These are phyloP conservation scores for Rhamnusium bicolor DNA, from an alignment of 2,888 invertebrate genomes.

Conservation along the genomic window DNA sequence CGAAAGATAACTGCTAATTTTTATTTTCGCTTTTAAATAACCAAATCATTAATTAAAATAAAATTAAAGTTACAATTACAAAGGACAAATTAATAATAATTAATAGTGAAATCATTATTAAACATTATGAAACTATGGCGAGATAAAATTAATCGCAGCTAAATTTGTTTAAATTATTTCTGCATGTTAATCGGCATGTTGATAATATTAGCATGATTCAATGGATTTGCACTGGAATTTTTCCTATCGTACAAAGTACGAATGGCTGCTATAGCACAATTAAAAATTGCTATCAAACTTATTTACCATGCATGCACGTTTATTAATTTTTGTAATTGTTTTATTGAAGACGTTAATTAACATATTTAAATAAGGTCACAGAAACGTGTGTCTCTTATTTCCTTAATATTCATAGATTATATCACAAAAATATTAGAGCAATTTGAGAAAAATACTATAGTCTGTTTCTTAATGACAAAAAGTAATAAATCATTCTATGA, in stretches of 20 bases:
- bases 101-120: not conserved
- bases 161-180: slow-evolving; percentile 2
- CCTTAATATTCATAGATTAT: too few relatives aligned
- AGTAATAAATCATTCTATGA: too few relatives aligned
- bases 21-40: too few relatives aligned
- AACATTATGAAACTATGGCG: not conserved
- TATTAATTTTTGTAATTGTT: not conserved
- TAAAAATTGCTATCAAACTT: not conserved
- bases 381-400: not conserved
- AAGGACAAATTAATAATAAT: not conserved
- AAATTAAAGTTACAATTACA: not conserved
- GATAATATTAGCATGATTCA: not conserved
- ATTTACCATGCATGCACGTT: not conserved
- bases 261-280: not conserved
- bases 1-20: too few relatives aligned
- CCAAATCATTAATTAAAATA: not conserved
- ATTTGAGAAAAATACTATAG: too few relatives aligned
- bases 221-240: not conserved
- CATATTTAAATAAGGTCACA: not conserved
- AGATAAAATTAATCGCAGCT: not conserved
- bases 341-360: not conserved
- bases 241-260: not conserved
- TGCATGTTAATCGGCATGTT: not conserved
- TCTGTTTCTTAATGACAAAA: too few relatives aligned
- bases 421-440: too few relatives aligned